Evolutionary conservation across 1,140 invertebrate species (phyloP).

Genomic region (Gryllus bimaculatus): DNA sequence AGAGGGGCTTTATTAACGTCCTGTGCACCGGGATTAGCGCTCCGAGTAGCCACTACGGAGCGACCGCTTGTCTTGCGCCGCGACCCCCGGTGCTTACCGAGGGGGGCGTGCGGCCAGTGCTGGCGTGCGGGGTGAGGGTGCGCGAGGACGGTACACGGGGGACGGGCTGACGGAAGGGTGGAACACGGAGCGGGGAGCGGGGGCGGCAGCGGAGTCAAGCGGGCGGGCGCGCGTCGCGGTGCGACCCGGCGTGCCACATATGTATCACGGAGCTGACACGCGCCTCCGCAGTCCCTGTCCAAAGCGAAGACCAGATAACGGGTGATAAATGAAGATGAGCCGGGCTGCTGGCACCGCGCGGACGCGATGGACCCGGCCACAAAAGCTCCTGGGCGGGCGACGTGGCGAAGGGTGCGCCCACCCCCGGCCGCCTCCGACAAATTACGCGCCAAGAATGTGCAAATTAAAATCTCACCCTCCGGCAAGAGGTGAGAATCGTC

Average conservation of each 20-base stretch:
- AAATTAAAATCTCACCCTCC: neutral
- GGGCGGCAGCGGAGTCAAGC: neutral
- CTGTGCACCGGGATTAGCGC: too few relatives aligned
- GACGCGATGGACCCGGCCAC: neutral
- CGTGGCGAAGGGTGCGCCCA: neutral
- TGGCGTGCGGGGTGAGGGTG: too few relatives aligned
- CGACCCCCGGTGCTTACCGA: too few relatives aligned
- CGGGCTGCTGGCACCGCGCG: neutral
- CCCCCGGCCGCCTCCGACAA: neutral
- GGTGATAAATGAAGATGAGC: neutral
- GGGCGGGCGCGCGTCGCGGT: too few relatives aligned
- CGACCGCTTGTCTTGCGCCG: too few relatives aligned
- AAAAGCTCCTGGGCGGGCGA: neutral
- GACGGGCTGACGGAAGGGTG: too few relatives aligned
- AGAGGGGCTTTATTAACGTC: too few relatives aligned
- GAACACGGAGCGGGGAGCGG: too few relatives aligned
- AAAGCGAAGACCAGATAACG: neutral
- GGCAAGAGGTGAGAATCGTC: neutral
- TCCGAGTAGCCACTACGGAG: too few relatives aligned
- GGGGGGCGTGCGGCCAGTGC: too few relatives aligned
- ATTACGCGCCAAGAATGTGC: neutral
- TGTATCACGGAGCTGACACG: constrained; percentile 1
- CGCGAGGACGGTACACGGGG: too few relatives aligned
- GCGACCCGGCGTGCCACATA: neutral
- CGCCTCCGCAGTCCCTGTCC: neutral